Evolutionary conservation across 37 sponge, comb jelly and placozoan genomes (phyloP).

Genomic region (Eunapius fragilis): DNA sequence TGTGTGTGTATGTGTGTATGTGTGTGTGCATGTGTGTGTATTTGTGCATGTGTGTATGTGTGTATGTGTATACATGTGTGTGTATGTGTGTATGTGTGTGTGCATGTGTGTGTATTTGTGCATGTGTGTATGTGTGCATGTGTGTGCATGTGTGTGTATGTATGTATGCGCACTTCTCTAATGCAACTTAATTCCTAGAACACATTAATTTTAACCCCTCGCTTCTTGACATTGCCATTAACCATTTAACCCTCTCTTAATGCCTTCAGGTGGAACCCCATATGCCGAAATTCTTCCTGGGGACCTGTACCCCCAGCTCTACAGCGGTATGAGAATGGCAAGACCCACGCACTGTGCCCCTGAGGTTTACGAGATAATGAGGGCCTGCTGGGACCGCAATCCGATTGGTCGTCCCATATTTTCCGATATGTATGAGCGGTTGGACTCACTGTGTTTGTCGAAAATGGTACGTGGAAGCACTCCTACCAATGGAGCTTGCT

Average conservation of each 20-base stretch:
- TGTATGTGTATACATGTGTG: not conserved
- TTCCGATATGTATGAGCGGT: conserved; percentile 30
- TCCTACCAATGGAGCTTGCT: not conserved
- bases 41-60: not conserved
- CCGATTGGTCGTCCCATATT: conserved; percentile 58
- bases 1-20: too few species aligned
- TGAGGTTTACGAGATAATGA: conserved; percentile 71
- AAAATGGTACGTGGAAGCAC: conserved; percentile 47
- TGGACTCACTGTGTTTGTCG: conserved; percentile 36
- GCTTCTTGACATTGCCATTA: not conserved
- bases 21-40: too few species aligned
- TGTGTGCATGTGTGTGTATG: conserved; percentile 18
- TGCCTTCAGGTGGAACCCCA: conserved; percentile 52
- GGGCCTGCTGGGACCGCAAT: conserved; percentile 52
- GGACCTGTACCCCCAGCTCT: conserved; percentile 48
- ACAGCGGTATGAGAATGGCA: conserved; percentile 59
- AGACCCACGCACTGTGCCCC: conserved; percentile 60
- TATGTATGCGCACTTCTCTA: not conserved
- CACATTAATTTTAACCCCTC: not conserved
- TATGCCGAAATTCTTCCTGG: conserved; percentile 43
- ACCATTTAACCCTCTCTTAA: not conserved
- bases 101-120: conserved; percentile 12
- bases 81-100: not conserved
- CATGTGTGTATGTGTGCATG: conserved; percentile 16
- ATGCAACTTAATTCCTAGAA: not conserved